phyloP scores from a whole-genome alignment of 37 sponge, comb jelly and placozoan species.

The Amphimedon queenslandica region DNA sequence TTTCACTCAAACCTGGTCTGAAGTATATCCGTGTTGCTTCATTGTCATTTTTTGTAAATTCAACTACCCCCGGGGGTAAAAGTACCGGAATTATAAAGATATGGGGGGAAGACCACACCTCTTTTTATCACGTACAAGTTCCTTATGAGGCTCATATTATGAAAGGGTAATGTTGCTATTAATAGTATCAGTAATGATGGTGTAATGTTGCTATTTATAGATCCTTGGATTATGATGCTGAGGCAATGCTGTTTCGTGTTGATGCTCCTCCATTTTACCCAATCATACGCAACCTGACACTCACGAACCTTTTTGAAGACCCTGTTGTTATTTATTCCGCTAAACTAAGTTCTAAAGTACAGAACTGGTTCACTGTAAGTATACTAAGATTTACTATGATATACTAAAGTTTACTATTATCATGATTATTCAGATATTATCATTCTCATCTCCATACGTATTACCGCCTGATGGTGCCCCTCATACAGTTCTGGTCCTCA shows the following conservation, averaged over 20 bases:
- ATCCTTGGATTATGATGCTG: constrained; percentile 40
- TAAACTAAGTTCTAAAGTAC: constrained; percentile 50
- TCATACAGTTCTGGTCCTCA: constrained; percentile 45
- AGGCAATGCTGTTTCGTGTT: constrained; percentile 44
- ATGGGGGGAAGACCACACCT: constrained; percentile 18
- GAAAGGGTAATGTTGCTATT: constrained; percentile 36
- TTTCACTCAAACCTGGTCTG: constrained; percentile 38
- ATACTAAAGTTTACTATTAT: constrained; percentile 2
- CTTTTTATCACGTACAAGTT: constrained; percentile 25
- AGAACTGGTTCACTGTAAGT: constrained; percentile 60
- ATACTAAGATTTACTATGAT: too few relatives aligned
- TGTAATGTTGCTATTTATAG: constrained; percentile 14
- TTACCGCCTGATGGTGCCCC: constrained; percentile 35
- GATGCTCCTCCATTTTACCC: constrained; percentile 67
- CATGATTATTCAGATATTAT: constrained; percentile 30
- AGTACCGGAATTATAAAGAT: constrained; percentile 25
- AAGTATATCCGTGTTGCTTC: constrained; percentile 52
- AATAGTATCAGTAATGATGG: neutral
- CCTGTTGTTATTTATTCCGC: constrained; percentile 63
- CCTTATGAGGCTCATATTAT: constrained; percentile 58
- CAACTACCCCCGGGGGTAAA: neutral
- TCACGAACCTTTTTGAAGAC: constrained; percentile 45
- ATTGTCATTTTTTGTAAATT: constrained; percentile 24
- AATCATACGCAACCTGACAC: constrained; percentile 41
- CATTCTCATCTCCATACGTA: constrained; percentile 37